phyloP scores from a whole-genome alignment of 2,888 invertebrate species.

The Gasteruption jaculator region DNA sequence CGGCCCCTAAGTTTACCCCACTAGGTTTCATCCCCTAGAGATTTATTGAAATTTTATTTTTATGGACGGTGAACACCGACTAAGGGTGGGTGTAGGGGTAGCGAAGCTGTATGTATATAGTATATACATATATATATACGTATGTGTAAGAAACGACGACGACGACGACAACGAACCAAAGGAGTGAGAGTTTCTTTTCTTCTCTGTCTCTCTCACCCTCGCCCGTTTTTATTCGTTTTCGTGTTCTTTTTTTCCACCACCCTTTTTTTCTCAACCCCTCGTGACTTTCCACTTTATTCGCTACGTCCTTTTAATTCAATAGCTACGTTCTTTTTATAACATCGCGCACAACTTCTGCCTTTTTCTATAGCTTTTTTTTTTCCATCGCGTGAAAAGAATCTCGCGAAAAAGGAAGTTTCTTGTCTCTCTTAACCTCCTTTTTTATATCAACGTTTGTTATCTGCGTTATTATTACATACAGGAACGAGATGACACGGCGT shows the following conservation, averaged over 20 bases:
- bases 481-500: too few relatives aligned
- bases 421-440: too few relatives aligned
- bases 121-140: too few relatives aligned
- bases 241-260: slow-evolving; percentile 18
- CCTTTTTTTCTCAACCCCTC: slow-evolving; percentile 16
- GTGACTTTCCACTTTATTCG: slow-evolving; percentile 32
- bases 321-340: slow-evolving; percentile 38
- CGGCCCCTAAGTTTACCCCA: slow-evolving; percentile 40
- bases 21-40: slow-evolving; percentile 39
- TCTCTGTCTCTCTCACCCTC: slow-evolving; percentile 11
- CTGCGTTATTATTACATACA: too few relatives aligned
- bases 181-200: slow-evolving; percentile 29
- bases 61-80: slow-evolving; percentile 45
- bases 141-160: too few relatives aligned
- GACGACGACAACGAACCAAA: slow-evolving; percentile 22
- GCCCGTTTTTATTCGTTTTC: slow-evolving; percentile 13
- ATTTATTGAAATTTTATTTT: slow-evolving; percentile 54
- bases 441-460: too few relatives aligned
- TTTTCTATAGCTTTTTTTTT: slow-evolving; percentile 8
- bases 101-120: slow-evolving; percentile 17
- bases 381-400: background rate
- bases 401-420: slow-evolving; percentile 27
- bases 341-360: slow-evolving; percentile 13
- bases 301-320: slow-evolving; percentile 49
- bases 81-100: slow-evolving; percentile 15